Evolutionary conservation across 1,140 invertebrate genomes (phyloP).

Genomic region (Euborellia annulipes): DNA sequence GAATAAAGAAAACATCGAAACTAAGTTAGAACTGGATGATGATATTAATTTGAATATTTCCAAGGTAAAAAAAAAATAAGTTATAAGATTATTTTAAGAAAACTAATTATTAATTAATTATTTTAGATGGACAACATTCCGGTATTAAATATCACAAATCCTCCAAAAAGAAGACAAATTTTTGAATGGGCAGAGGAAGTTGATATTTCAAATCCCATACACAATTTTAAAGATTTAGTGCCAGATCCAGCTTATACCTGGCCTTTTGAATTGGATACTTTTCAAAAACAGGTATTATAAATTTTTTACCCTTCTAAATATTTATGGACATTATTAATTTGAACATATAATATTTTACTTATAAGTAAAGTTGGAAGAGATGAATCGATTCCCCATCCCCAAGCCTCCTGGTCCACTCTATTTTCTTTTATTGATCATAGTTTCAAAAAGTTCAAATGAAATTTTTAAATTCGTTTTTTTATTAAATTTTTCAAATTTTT

Average conservation of each 20-base stretch:
- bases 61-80: constrained; percentile 3
- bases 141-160: constrained; percentile 34
- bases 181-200: constrained; percentile 77
- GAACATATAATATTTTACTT: no score
- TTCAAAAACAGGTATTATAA: constrained; percentile 66
- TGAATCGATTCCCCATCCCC: no score
- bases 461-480: not conserved
- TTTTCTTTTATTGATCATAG: no score
- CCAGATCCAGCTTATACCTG: constrained; percentile 75
- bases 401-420: no score
- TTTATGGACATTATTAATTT: no score
- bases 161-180: constrained; percentile 20
- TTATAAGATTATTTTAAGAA: not conserved
- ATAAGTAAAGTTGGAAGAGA: no score
- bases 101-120: constrained; percentile 1
- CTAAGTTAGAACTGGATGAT: constrained; percentile 17
- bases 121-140: constrained; percentile 25
- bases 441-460: no score
- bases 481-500: constrained; percentile 4
- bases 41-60: constrained; percentile 9
- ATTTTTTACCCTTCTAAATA: not conserved
- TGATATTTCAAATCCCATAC: constrained; percentile 60
- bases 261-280: constrained; percentile 89
- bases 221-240: constrained; percentile 66
- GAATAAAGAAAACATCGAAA: not conserved